Evolutionary conservation across 2,888 invertebrate species (phyloP).

Genomic region (Tiliacea citrago): DNA sequence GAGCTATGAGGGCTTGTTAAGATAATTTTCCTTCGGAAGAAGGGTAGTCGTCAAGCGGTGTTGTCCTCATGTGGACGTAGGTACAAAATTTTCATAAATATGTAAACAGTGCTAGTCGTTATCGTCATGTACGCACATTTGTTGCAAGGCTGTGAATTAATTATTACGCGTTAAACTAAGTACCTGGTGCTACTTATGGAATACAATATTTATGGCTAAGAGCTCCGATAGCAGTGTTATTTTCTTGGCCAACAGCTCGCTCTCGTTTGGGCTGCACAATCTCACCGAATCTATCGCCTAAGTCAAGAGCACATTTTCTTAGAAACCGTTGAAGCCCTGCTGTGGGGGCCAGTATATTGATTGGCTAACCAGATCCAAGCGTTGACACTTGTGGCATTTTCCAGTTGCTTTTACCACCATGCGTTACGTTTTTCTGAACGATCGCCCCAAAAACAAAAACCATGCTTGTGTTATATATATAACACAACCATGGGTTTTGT

Average conservation of each 20-base stretch:
- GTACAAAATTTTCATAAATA: conserved; percentile 40
- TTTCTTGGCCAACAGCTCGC: conserved; percentile 1
- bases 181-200: conserved; percentile 15
- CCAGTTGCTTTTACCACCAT: not conserved
- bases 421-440: not conserved
- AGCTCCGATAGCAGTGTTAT: conserved; percentile 4
- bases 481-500: too few species aligned
- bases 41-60: not conserved
- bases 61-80: conserved; percentile 4
- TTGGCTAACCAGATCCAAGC: not conserved
- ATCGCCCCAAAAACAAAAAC: not conserved
- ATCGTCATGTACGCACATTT: conserved; percentile 51
- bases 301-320: not conserved
- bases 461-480: too few species aligned
- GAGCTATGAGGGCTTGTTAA: not conserved
- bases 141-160: conserved; percentile 46
- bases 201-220: conserved; percentile 26
- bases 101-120: conserved; percentile 23
- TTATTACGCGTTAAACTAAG: conserved; percentile 22
- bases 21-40: conserved; percentile 7
- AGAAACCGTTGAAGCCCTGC: not conserved
- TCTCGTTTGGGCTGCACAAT: not conserved
- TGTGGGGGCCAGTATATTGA: not conserved
- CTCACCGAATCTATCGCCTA: not conserved
- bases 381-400: not conserved